A percentile compares a stretch with the other conserved stretches of the same genome.
Conservation (phyloP, 1,140 invertebrate genomes). For the Ladona fulva region DNA sequence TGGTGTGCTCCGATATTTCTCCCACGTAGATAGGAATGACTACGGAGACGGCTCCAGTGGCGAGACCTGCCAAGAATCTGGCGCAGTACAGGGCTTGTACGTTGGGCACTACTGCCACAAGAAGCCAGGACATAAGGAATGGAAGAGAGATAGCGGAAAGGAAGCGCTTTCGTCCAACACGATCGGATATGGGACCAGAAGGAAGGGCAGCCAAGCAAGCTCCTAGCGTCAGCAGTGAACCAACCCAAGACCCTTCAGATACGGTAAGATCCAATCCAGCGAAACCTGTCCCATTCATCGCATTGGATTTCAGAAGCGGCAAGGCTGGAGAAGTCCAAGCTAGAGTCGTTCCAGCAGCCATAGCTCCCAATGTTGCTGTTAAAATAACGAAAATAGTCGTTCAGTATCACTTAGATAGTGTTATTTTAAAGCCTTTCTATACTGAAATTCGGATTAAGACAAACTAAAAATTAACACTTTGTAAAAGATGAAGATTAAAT, state of each 20-base stretch:
- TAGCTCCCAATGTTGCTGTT: constrained; percentile 45
- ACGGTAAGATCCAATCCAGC: constrained; percentile 18
- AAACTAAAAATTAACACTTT: too few relatives aligned
- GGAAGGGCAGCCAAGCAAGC: constrained; percentile 45
- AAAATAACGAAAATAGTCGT: background rate
- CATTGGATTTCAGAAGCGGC: constrained; percentile 30
- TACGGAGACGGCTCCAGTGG: constrained; percentile 52
- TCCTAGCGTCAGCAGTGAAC: constrained; percentile 44
- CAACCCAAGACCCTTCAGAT: constrained; percentile 43
- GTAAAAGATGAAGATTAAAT: too few relatives aligned
- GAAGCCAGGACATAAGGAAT: constrained; percentile 49
- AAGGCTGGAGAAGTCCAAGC: constrained; percentile 47
- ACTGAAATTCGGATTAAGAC: too few relatives aligned
- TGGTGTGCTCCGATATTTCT: constrained; percentile 53
- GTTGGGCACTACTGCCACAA: constrained; percentile 41
- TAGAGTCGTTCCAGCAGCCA: constrained; percentile 44
- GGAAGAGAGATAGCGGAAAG: constrained; percentile 47
- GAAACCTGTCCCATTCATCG: constrained; percentile 15
- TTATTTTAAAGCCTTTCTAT: too few relatives aligned
- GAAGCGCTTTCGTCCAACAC: constrained; percentile 52
- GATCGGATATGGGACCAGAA: constrained; percentile 49
- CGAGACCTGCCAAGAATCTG: constrained; percentile 52
- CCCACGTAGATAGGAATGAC: constrained; percentile 51
- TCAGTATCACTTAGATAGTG: too few relatives aligned
- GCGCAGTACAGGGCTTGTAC: constrained; percentile 45